Conservation (phyloP, 2,888 invertebrate genomes). For the Trisateles emortualis region DNA sequence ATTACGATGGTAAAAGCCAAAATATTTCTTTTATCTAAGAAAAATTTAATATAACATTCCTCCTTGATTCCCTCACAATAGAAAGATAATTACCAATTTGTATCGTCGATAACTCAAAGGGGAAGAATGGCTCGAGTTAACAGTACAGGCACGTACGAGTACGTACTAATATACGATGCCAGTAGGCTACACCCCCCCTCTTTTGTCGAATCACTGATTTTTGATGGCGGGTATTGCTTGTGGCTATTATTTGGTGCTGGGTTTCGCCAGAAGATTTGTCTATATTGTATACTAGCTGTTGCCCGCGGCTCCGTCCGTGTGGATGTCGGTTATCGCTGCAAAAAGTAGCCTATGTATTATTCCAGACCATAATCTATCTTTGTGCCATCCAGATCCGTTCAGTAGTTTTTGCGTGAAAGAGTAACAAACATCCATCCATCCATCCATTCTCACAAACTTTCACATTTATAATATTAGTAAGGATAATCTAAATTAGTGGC, state of each 20-base stretch:
- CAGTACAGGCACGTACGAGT: conserved; percentile 40
- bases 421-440: no score
- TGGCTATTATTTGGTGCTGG: conserved; percentile 3
- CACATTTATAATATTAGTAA: no score
- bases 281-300: no score
- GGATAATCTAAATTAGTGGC: no score
- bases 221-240: conserved; percentile 8
- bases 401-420: no score
- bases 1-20: neutral
- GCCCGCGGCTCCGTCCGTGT: no score
- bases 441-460: no score
- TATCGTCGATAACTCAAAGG: conserved; percentile 37
- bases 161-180: conserved; percentile 8
- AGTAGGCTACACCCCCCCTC: conserved; percentile 16
- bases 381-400: no score
- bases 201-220: conserved; percentile 40
- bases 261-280: neutral
- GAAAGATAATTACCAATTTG: conserved; percentile 47
- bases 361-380: no score
- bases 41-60: conserved; percentile 18
- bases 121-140: conserved; percentile 22
- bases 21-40: neutral
- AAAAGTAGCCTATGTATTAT: no score
- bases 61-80: conserved; percentile 27
- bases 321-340: no score